Percentiles rank a stretch among this genome's conserved stretches.
phyloP scores from a whole-genome alignment of 2,113 vertebrate species.

The Oncorhynchus mykiss region DNA sequence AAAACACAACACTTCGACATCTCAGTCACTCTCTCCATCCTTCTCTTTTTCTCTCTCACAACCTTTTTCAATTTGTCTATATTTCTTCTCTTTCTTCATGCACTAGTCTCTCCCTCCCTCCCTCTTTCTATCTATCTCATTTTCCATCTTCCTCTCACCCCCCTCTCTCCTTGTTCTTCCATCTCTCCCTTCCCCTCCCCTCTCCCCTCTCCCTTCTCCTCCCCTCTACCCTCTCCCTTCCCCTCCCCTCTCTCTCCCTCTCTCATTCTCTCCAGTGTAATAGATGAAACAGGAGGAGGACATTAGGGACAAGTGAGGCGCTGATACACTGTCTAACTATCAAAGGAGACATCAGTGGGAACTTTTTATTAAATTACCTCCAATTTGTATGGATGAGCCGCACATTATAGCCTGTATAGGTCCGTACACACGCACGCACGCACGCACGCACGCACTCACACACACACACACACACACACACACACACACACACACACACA shows the following conservation, averaged over 20 bases:
- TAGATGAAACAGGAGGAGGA: constrained; percentile 16
- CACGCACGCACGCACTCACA: no score
- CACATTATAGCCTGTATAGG: neutral
- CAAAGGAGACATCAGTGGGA: constrained; percentile 20
- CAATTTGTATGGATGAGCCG: constrained; percentile 19
- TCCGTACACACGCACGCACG: neutral
- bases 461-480: neutral
- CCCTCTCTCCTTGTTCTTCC: neutral
- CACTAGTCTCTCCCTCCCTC: neutral
- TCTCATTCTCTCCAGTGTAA: neutral
- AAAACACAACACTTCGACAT: neutral
- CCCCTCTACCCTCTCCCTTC: neutral
- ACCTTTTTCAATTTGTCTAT: no score
- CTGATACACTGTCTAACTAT: constrained; percentile 24
- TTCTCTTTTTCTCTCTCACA: constrained; percentile 5
- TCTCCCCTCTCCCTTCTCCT: neutral
- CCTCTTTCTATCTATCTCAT: neutral
- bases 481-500: neutral
- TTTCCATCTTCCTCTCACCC: neutral
- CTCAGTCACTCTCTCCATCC: neutral
- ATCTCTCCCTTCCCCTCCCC: neutral
- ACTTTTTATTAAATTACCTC: constrained; percentile 7
- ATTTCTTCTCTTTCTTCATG: neutral
- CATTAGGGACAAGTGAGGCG: constrained; percentile 9
- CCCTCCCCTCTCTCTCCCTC: neutral